phyloP scores from a whole-genome alignment of 2,888 invertebrate species.

The Polyploca ridens region DNA sequence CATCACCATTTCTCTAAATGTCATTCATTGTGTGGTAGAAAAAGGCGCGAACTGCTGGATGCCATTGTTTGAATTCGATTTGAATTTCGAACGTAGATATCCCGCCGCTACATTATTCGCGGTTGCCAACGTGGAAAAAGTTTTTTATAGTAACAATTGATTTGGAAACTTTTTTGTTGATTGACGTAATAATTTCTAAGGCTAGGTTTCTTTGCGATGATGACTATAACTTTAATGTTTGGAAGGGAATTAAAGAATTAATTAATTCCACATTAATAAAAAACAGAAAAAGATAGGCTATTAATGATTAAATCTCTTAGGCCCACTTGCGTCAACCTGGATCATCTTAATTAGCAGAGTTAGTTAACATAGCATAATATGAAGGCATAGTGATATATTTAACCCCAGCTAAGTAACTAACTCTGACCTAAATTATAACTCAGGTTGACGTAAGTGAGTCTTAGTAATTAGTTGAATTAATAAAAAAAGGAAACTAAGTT shows the following conservation, averaged over 20 bases:
- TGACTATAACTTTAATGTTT: slow-evolving; percentile 14
- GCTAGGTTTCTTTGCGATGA: slow-evolving; percentile 15
- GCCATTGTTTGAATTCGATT: slow-evolving; percentile 76
- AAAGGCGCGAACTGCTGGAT: slow-evolving; percentile 73
- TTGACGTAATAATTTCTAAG: slow-evolving; percentile 43
- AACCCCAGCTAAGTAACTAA: no score
- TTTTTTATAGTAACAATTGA: slow-evolving; percentile 66
- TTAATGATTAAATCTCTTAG: no score
- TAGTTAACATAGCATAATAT: no score
- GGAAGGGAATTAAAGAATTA: not conserved
- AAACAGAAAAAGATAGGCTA: no score
- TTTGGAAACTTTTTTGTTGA: slow-evolving; percentile 55
- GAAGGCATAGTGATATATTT: no score
- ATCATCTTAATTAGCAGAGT: no score
- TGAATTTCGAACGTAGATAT: slow-evolving; percentile 72
- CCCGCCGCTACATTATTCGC: slow-evolving; percentile 78
- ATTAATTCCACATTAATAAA: not conserved
- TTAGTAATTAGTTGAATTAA: no score
- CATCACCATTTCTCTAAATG: slow-evolving; percentile 56
- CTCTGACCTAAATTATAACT: no score
- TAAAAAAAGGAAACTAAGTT: no score
- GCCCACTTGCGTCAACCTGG: no score
- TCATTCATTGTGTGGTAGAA: slow-evolving; percentile 67
- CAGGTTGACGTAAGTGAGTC: no score
- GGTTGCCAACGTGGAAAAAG: slow-evolving; percentile 73